These are phyloP conservation scores for Notolabrus celidotus DNA, from an alignment of 2,797 vertebrate genomes.

Conservation along the genomic window DNA sequence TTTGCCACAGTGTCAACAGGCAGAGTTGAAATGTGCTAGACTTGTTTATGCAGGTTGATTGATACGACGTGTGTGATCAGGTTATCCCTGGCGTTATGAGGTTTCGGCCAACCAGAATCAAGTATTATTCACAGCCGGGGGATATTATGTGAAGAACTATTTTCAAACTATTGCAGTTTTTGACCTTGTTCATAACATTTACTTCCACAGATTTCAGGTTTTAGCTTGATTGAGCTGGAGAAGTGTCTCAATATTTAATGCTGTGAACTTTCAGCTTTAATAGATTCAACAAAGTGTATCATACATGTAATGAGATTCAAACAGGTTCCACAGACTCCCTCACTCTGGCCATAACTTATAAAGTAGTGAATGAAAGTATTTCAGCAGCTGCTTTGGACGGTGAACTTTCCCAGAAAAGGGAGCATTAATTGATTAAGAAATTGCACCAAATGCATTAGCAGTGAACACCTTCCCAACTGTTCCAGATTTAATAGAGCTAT, in stretches of 20 bases:
- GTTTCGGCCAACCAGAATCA: too few relatives aligned
- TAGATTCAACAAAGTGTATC: not conserved
- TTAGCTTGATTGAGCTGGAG: not conserved
- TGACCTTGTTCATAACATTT: not conserved
- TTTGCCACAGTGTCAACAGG: too few relatives aligned
- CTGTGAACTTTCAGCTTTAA: too few relatives aligned
- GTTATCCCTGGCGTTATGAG: too few relatives aligned
- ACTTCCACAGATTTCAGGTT: not conserved
- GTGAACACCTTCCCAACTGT: slow-evolving; percentile 1
- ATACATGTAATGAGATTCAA: slow-evolving; percentile 14
- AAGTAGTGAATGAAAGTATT: slow-evolving; percentile 18
- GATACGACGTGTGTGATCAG: too few relatives aligned
- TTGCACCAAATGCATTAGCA: slow-evolving; percentile 6
- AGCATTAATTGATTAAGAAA: slow-evolving; percentile 25
- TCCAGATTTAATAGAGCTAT: slow-evolving; percentile 42
- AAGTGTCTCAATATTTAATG: too few relatives aligned
- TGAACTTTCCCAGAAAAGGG: slow-evolving; percentile 23
- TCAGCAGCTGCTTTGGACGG: slow-evolving; percentile 31
- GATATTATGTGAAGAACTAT: not conserved
- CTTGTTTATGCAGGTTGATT: too few relatives aligned
- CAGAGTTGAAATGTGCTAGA: too few relatives aligned
- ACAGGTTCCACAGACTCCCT: slow-evolving; percentile 22
- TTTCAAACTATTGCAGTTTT: slow-evolving; percentile 7
- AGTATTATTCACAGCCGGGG: too few relatives aligned
- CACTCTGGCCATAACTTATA: slow-evolving; percentile 15